Percentiles rank a stretch among this genome's conserved stretches.
phyloP scores from a whole-genome alignment of 2,888 invertebrate genomes.

The Odontocolon sp. region DNA sequence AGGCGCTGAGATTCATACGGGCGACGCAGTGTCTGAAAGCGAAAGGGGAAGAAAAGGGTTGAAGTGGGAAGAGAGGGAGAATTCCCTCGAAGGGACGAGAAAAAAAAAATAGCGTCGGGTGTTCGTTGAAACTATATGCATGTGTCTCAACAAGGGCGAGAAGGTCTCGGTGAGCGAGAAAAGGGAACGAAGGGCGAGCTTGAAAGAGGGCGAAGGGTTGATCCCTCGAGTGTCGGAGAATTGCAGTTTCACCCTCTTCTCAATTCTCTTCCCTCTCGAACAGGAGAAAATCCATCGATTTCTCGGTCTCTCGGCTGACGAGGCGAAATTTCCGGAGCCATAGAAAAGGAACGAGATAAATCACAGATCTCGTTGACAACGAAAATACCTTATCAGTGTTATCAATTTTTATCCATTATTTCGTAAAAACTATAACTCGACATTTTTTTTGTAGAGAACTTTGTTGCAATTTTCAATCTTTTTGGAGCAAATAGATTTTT shows the following conservation, averaged over 20 bases:
- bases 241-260: not conserved
- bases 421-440: too few relatives aligned
- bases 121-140: conserved; percentile 10
- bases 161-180: conserved; percentile 57
- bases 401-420: too few relatives aligned
- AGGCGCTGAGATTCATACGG: conserved; percentile 23
- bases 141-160: conserved; percentile 51
- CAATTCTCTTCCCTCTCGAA: not conserved
- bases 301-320: conserved; percentile 11
- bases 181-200: conserved; percentile 50
- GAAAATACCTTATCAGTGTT: too few relatives aligned
- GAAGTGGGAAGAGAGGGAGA: conserved; percentile 53
- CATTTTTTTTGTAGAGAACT: too few relatives aligned
- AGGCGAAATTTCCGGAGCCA: conserved; percentile 17
- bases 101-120: conserved; percentile 15
- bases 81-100: conserved; percentile 1
- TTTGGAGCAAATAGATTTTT: too few relatives aligned
- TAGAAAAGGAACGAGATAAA: conserved; percentile 9
- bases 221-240: conserved; percentile 17
- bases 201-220: conserved; percentile 46
- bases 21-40: conserved; percentile 35
- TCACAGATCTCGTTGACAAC: conserved; percentile 2
- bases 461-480: too few relatives aligned
- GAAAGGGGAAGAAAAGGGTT: conserved; percentile 51
- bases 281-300: not conserved